phyloP scores from a whole-genome alignment of 2,113 vertebrate species.

The Misgurnus mizolepis region DNA sequence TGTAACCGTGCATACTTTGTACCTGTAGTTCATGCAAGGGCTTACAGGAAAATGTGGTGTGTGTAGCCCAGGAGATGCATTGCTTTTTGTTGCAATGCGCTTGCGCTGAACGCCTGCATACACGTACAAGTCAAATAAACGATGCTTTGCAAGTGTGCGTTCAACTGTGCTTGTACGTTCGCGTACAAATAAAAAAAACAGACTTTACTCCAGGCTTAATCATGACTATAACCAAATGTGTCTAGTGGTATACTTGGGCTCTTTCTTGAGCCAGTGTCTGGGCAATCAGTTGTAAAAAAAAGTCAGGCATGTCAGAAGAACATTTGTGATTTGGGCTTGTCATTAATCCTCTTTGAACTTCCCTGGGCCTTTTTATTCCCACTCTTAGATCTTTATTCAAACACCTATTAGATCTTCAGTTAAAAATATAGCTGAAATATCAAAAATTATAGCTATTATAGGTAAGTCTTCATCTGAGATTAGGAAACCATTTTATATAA shows the following conservation, averaged over 20 bases:
- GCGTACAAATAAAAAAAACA: no score
- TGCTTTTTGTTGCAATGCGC: no score
- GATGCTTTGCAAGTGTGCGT: no score
- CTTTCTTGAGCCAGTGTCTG: conserved; percentile 56
- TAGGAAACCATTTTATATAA: not conserved
- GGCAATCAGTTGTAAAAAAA: conserved; percentile 65
- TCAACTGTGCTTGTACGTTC: no score
- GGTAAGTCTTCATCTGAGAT: not conserved
- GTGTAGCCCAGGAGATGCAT: no score
- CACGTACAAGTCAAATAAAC: no score
- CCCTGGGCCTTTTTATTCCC: not conserved
- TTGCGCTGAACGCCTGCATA: no score
- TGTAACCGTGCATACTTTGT: no score
- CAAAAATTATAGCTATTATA: not conserved
- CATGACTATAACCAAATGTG: not conserved
- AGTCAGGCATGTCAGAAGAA: conserved; percentile 46
- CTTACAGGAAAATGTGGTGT: no score
- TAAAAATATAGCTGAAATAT: not conserved
- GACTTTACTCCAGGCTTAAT: no score
- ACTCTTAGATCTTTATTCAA: not conserved
- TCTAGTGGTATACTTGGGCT: not conserved
- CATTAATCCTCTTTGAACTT: conserved; percentile 53
- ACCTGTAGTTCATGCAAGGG: no score
- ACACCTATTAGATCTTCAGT: not conserved
- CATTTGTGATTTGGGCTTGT: conserved; percentile 50